A percentile compares a stretch with the other conserved stretches of the same genome.
Evolutionary conservation across 2,113 vertebrate species (phyloP).

Genomic region (Pandion haliaetus): DNA sequence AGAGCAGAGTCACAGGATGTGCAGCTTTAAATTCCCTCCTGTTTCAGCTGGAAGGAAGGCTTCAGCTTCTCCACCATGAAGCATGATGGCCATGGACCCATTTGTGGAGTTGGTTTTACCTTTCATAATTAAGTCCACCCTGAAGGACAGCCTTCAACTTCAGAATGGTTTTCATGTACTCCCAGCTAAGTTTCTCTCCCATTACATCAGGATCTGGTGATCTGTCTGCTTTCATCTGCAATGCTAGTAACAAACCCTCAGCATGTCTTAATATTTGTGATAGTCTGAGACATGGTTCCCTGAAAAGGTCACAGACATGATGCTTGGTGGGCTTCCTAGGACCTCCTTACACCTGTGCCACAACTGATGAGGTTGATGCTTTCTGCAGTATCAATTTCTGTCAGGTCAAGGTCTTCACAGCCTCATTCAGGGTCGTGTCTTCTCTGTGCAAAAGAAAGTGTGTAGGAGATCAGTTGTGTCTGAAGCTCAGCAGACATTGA

Average conservation of each 20-base stretch:
- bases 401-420: background rate
- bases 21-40: background rate
- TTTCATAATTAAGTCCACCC: background rate
- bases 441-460: background rate
- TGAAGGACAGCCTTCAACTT: background rate
- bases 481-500: background rate
- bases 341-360: background rate
- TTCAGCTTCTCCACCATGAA: background rate
- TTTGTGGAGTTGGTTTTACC: background rate
- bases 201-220: background rate
- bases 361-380: background rate
- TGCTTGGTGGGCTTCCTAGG: background rate
- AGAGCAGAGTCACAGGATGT: background rate
- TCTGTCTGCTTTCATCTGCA: background rate
- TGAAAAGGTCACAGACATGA: background rate
- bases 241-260: fast-evolving
- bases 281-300: background rate
- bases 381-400: background rate
- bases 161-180: background rate
- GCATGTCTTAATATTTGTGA: background rate
- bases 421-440: background rate
- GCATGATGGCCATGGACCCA: background rate
- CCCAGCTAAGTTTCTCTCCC: background rate
- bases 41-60: background rate
- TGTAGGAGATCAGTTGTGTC: fast-evolving